Base-by-base conservation (phyloP, 1,140 invertebrate species). In the Steinernema khuongi region DNA sequence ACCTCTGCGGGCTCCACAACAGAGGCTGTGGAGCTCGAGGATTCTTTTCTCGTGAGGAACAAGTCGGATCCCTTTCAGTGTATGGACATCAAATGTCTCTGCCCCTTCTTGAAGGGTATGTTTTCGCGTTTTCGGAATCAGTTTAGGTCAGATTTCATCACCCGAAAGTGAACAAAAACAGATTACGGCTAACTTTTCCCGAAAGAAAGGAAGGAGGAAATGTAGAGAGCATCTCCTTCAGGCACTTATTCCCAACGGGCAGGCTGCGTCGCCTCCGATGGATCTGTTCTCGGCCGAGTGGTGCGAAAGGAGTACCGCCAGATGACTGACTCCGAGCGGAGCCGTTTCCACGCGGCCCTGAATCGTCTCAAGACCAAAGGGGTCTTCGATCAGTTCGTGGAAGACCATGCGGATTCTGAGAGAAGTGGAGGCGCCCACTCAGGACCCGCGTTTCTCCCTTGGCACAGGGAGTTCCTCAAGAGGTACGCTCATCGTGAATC, bases 261-360 rank as follows among this genome's bases (percentile, higher is more conserved):
- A 14, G 50, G 50, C 4, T 60, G 50, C 19, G 22, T 60, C 50
- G 50, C 50, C 50, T 22, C 50, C 50, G 50, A 60, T 22, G 50
- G 50, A 7, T 60, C 50, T 7, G 2, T 4, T 14, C 14, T 60
- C 50, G 50, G 7, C 22, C 50, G 50, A 14, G 50, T 22, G 11
- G 19, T 60, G 4, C 50, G 50, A 14, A 85, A 85, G 68, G 85
- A 86, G 72, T 85, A 85, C 74, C 72, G 85, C n/a, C 77, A 74
- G 73, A 30, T 86, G 50, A 81, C 76, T 0, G 80, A 82, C 22
- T 66, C 79, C 0, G 82, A 86, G 68, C 66, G 83, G 68, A 31
- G 68, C 1, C 67, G 72, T 1, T 84, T 80, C 71, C 83, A 85
- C 69, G 70, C 70, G n/a, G 85, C 83, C 14, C n/a, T 86, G 11